These are phyloP conservation scores for Butastur rufipennis DNA, from an alignment of 2,113 vertebrate species.

Conservation along the genomic window DNA sequence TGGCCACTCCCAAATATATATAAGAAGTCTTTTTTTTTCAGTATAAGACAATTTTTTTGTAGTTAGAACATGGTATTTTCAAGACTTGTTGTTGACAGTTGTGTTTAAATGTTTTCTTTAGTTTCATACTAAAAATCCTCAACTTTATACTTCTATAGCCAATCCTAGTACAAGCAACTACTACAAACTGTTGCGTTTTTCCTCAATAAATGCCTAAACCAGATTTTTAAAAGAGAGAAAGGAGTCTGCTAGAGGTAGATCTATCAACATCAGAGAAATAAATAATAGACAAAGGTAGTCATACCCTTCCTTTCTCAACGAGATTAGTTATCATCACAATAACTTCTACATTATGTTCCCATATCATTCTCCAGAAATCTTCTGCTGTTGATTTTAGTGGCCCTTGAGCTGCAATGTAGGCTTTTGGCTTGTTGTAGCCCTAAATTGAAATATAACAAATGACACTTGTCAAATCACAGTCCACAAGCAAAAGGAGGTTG, in stretches of 20 bases:
- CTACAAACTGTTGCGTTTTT: not conserved
- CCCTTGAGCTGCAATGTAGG: conserved; percentile 96
- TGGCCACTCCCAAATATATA: not conserved
- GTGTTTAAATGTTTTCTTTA: not conserved
- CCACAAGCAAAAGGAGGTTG: not conserved
- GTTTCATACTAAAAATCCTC: not conserved
- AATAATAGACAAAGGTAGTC: conserved; percentile 1
- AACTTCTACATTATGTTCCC: conserved; percentile 92
- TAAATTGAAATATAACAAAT: conserved; percentile 62
- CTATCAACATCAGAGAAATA: not conserved
- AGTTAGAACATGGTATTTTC: not conserved
- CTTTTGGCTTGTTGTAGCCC: conserved; percentile 91
- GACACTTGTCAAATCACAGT: conserved; percentile 6
- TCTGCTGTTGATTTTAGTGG: conserved; percentile 89
- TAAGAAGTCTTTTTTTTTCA: not conserved
- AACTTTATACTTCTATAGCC: not conserved
- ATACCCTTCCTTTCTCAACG: conserved; percentile 93
- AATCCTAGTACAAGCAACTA: not conserved
- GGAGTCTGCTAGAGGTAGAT: not conserved
- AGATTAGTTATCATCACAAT: conserved; percentile 98
- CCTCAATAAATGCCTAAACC: not conserved
- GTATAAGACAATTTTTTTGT: not conserved
- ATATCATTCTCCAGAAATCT: conserved; percentile 99
- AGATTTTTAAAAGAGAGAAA: not conserved
- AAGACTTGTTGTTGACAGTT: not conserved